Percentiles rank a stretch among this genome's conserved stretches.
Evolutionary conservation across 2,888 invertebrate genomes (phyloP).

Genomic region (Dendrolimus pini): DNA sequence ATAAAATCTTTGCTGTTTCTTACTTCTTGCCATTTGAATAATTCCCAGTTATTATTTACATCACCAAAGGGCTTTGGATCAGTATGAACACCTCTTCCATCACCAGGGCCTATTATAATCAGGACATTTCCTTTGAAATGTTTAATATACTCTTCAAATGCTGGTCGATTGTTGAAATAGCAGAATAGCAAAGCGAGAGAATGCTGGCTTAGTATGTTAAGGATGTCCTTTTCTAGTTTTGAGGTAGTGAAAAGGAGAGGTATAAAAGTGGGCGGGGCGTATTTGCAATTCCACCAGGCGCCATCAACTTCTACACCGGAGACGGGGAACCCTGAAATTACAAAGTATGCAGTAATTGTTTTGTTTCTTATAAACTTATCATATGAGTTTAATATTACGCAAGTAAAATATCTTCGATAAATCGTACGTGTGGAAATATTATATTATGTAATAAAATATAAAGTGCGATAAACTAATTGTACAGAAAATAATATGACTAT

Average conservation of each 20-base stretch:
- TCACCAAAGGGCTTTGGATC: slow-evolving; percentile 82
- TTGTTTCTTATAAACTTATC: too few relatives aligned
- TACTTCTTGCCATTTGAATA: slow-evolving; percentile 76
- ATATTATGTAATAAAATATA: neutral
- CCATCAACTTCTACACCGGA: slow-evolving; percentile 86
- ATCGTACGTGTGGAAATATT: too few relatives aligned
- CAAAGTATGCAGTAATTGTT: neutral
- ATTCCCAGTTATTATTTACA: slow-evolving; percentile 75
- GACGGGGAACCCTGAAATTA: slow-evolving; percentile 74
- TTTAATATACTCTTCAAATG: slow-evolving; percentile 82
- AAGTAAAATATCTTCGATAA: too few relatives aligned
- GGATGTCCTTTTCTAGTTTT: slow-evolving; percentile 44
- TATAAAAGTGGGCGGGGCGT: slow-evolving; percentile 84
- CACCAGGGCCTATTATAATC: slow-evolving; percentile 84
- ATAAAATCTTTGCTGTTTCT: slow-evolving; percentile 80
- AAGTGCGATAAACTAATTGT: neutral
- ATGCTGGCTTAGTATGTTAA: slow-evolving; percentile 46
- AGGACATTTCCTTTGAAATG: slow-evolving; percentile 79
- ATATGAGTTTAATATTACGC: too few relatives aligned
- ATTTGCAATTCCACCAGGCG: slow-evolving; percentile 87
- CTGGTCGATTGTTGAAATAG: slow-evolving; percentile 85
- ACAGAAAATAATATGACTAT: too few relatives aligned
- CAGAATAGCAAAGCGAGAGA: slow-evolving; percentile 84
- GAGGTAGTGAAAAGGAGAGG: slow-evolving; percentile 74
- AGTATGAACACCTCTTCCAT: slow-evolving; percentile 79